phyloP scores from a whole-genome alignment of 2,888 invertebrate species.

The Leptinotarsa tumamoca region DNA sequence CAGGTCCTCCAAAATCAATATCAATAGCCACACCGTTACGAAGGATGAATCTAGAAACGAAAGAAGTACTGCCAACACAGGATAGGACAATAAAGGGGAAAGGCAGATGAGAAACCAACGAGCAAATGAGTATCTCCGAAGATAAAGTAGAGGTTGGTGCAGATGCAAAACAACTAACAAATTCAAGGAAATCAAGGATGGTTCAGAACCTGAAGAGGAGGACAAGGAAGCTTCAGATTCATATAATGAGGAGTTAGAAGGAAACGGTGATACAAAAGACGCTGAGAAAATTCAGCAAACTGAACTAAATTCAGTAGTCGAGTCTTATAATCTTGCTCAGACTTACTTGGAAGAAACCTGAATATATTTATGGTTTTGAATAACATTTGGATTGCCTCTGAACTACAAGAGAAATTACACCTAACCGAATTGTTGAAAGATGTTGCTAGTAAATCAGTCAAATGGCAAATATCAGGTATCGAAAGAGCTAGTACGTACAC shows the following conservation, averaged over 20 bases:
- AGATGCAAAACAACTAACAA: conserved; percentile 65
- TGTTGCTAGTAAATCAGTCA: conserved; percentile 77
- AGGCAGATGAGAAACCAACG: conserved; percentile 38
- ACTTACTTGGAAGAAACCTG: conserved; percentile 82
- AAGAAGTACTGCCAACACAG: conserved; percentile 37
- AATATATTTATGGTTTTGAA: conserved; percentile 85
- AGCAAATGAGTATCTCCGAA: conserved; percentile 72
- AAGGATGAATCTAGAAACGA: conserved; percentile 58
- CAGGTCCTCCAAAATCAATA: too few species aligned
- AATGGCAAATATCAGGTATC: conserved; percentile 85
- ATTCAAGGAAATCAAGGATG: conserved; percentile 63
- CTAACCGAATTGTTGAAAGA: conserved; percentile 80
- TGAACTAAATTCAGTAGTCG: conserved; percentile 62
- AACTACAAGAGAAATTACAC: conserved; percentile 76
- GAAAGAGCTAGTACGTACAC: conserved; percentile 86
- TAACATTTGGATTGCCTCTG: conserved; percentile 77
- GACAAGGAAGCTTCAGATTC: conserved; percentile 60
- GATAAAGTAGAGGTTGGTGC: conserved; percentile 75
- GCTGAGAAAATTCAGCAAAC: conserved; percentile 68
- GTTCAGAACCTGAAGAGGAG: conserved; percentile 68
- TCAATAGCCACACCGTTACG: conserved; percentile 57
- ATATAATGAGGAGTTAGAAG: conserved; percentile 55
- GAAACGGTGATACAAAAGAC: conserved; percentile 67
- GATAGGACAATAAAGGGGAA: conserved; percentile 63
- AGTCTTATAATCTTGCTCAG: conserved; percentile 58